Conservation (phyloP, 2,888 invertebrate species). For the Ariolimax columbianus region DNA sequence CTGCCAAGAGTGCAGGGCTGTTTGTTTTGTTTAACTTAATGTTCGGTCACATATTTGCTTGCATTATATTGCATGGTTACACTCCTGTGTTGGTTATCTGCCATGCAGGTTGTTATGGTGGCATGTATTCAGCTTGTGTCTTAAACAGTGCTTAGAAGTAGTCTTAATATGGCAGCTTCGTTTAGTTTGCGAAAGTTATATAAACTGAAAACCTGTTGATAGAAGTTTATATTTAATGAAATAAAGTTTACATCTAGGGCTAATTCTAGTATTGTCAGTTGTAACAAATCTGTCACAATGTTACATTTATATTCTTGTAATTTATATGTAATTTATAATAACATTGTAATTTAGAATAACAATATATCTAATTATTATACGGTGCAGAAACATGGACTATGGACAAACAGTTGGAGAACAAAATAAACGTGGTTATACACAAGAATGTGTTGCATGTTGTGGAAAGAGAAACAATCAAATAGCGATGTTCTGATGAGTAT, state of each 20-base stretch:
- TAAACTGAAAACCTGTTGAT: neutral
- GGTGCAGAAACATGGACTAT: no score
- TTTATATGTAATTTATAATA: no score
- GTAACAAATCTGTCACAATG: neutral
- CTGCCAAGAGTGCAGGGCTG: no score
- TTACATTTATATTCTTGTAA: no score
- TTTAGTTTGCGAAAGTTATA: neutral
- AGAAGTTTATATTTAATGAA: neutral
- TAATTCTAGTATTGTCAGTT: neutral
- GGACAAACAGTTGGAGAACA: no score
- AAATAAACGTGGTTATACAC: no score
- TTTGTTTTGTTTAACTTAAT: neutral
- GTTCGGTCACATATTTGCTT: neutral
- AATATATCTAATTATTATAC: no score
- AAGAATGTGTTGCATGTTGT: no score
- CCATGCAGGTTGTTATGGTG: neutral
- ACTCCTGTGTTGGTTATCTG: neutral
- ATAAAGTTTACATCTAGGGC: neutral
- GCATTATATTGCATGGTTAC: neutral
- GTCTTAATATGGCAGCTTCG: neutral
- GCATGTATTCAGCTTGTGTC: neutral
- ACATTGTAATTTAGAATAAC: no score
- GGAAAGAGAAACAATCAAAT: no score
- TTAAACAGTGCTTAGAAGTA: neutral
- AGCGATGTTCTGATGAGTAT: no score